phyloP scores from a whole-genome alignment of 2,888 invertebrate species.

The Drosophila kanekoi region DNA sequence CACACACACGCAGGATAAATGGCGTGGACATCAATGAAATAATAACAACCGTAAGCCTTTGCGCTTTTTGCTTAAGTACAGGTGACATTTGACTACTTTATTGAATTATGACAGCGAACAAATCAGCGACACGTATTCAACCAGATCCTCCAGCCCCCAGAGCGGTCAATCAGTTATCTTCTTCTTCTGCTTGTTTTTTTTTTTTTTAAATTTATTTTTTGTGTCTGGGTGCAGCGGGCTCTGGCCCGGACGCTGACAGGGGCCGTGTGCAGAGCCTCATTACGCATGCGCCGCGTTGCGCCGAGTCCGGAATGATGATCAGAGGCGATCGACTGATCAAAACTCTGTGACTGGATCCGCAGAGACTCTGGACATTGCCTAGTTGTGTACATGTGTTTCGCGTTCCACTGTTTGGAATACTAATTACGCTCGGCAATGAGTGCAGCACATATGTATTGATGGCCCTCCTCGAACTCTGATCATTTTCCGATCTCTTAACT shows the following conservation, averaged over 20 bases:
- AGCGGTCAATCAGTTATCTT: constrained; percentile 37
- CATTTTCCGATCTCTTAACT: constrained; percentile 44
- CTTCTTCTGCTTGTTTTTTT: constrained; percentile 1
- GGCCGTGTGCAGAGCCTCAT: constrained; percentile 45
- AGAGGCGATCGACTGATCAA: constrained; percentile 19
- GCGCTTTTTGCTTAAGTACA: constrained; percentile 65
- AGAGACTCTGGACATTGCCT: constrained; percentile 31
- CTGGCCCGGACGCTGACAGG: not conserved
- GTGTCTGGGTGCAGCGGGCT: constrained; percentile 19
- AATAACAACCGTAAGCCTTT: constrained; percentile 50
- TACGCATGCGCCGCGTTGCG: constrained; percentile 69
- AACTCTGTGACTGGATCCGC: constrained; percentile 10
- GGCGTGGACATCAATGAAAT: constrained; percentile 30
- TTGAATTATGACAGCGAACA: constrained; percentile 83
- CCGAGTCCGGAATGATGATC: constrained; percentile 29
- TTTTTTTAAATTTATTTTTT: constrained; percentile 5
- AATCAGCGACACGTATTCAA: constrained; percentile 73
- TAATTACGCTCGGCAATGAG: constrained; percentile 69
- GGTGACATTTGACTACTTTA: constrained; percentile 81
- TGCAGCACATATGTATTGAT: not conserved
- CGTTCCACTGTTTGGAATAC: constrained; percentile 82
- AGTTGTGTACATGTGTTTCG: constrained; percentile 82
- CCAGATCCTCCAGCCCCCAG: constrained; percentile 24
- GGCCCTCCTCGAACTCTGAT: not conserved
- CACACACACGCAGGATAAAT: constrained; percentile 2